A percentile compares a stretch with the other conserved stretches of the same genome.
Conservation (phyloP, 2,113 vertebrate species). For the Neogobius melanostomus region DNA sequence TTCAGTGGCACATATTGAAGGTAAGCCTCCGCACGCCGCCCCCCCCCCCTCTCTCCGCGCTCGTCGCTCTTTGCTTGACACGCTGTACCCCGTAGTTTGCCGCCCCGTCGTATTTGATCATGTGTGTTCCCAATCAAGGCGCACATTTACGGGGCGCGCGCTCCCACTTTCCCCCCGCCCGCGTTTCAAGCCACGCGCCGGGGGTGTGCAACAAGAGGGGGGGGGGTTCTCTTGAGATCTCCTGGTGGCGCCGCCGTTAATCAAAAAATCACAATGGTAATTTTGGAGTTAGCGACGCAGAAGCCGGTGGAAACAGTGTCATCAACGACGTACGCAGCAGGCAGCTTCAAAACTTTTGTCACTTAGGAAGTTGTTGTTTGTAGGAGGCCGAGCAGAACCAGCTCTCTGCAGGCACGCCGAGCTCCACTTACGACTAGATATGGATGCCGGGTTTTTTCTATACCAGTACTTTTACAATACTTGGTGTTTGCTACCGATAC, state of each 20-base stretch:
- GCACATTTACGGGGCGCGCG: constrained; percentile 64
- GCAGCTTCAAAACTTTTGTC: too few species aligned
- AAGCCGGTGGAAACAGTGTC: too few species aligned
- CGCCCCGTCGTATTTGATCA: constrained; percentile 71
- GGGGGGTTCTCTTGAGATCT: constrained; percentile 30
- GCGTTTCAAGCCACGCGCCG: constrained; percentile 64
- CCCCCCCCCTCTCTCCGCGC: constrained; percentile 70
- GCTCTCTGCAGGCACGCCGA: too few species aligned
- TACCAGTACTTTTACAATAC: too few species aligned
- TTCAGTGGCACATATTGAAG: constrained; percentile 72
- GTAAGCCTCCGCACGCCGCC: constrained; percentile 65
- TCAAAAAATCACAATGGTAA: neutral
- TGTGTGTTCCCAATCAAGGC: constrained; percentile 74
- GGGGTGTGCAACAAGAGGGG: constrained; percentile 45
- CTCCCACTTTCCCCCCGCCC: constrained; percentile 59
- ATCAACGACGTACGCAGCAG: too few species aligned
- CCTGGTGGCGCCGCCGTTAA: neutral
- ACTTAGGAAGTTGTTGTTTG: too few species aligned
- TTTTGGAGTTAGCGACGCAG: neutral
- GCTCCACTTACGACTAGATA: too few species aligned
- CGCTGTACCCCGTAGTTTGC: constrained; percentile 61
- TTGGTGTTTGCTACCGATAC: too few species aligned
- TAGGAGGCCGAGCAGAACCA: too few species aligned
- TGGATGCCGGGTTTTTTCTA: too few species aligned
- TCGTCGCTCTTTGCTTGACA: constrained; percentile 34